These are phyloP conservation scores for Agrochola circellaris DNA, from an alignment of 2,888 invertebrate species.

Conservation along the genomic window DNA sequence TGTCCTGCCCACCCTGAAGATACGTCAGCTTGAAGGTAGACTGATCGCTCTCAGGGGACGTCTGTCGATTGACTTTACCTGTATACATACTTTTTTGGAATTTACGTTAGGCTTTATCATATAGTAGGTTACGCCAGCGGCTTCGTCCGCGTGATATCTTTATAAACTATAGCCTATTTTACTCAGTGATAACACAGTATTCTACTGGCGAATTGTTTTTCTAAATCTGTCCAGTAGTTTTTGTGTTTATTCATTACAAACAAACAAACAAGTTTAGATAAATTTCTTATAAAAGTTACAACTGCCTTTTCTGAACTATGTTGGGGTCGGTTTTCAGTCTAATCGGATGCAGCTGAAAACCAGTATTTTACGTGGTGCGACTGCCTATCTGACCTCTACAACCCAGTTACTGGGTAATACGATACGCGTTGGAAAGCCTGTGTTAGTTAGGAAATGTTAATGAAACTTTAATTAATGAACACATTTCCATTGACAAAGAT, in stretches of 20 bases:
- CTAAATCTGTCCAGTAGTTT: no score
- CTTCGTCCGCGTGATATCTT: no score
- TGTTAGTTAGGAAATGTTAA: background rate
- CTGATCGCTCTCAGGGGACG: conserved; percentile 58
- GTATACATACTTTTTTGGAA: background rate
- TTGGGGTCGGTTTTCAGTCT: no score
- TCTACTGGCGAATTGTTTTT: no score
- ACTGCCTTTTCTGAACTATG: no score
- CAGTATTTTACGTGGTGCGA: background rate
- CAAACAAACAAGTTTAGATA: no score
- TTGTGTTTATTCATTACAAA: no score
- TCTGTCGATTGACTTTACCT: conserved; percentile 25
- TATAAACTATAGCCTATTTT: no score
- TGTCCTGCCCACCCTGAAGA: conserved; percentile 58
- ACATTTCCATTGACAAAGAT: conserved; percentile 3
- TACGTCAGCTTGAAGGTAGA: conserved; percentile 29
- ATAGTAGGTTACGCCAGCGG: no score
- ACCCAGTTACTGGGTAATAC: background rate
- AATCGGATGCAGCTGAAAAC: background rate
- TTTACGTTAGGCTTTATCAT: background rate
- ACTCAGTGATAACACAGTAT: no score
- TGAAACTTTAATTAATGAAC: background rate
- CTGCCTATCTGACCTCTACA: no score
- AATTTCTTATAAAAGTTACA: no score
- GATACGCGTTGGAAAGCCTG: background rate